These are phyloP conservation scores for Eulacestoma nigropectus DNA, from an alignment of 2,113 vertebrate genomes.

Conservation along the genomic window DNA sequence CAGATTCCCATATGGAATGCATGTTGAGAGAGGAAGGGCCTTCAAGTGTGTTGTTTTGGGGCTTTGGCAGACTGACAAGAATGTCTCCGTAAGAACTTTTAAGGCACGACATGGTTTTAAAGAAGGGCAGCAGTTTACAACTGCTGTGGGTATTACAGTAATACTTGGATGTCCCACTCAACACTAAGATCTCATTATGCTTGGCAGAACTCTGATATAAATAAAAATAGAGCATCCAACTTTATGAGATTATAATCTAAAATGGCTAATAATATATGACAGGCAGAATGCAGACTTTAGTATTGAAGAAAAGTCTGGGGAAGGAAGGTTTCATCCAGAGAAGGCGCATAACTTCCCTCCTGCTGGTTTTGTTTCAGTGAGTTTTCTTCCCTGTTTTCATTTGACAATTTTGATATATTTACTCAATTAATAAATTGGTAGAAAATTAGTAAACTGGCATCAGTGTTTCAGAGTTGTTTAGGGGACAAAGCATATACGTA, in stretches of 20 bases:
- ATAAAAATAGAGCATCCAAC: background rate
- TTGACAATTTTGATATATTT: background rate
- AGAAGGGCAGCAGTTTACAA: background rate
- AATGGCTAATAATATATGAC: background rate
- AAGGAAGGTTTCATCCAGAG: background rate
- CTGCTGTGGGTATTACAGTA: background rate
- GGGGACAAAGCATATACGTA: background rate
- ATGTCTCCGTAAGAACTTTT: background rate
- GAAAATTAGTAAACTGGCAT: too few species aligned
- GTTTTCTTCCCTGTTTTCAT: background rate
- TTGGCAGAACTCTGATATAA: background rate
- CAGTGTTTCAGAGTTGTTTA: background rate
- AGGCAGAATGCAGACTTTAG: constrained; percentile 4
- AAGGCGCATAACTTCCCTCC: background rate
- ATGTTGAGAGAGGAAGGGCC: background rate
- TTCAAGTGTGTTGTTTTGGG: background rate
- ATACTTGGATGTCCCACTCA: background rate
- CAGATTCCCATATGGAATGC: background rate
- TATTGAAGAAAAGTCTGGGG: background rate
- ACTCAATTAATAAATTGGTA: too few species aligned
- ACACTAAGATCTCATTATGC: background rate
- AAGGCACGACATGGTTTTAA: background rate
- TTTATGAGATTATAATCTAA: constrained; percentile 1
- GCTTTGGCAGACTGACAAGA: constrained; percentile 8
- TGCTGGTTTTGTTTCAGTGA: background rate